Evolutionary conservation across 2,113 vertebrate genomes (phyloP), one percentile per base, ranked within the genome.

Genomic region (Cariama cristata): DNA sequence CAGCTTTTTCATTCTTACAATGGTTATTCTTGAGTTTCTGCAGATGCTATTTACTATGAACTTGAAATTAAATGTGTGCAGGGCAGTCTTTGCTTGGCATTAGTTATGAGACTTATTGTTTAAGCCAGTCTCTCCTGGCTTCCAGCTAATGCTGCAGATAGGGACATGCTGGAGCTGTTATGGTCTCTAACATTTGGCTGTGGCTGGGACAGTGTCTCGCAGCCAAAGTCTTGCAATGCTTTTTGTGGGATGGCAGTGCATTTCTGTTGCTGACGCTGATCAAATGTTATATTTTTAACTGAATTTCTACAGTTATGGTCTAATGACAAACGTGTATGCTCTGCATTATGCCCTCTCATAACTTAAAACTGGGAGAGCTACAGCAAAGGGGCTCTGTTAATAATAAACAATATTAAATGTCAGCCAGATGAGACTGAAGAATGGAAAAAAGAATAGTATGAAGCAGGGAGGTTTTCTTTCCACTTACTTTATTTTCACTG

Each of bases 391-490:
- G 33, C 6, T 96, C 66, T 96, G 86, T 68, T 96, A 94, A 81
- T 93, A 95, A 96, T 91, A 92, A 95, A 80, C 68, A 56, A 40
- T 23, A 89, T 81, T 96, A 97, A 97, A 97, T 95, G 94, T 96
- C 97, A 97, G 93, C 89, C 94, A 89, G 95, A 91, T 24, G 26
- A 96, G 95, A 91, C 44, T 56, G 60, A 96, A 91, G 83, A 93
- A 64, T 1, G 28, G 86, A 67, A 87, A 95, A 92, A 84, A 84
- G 38, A 87, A 58, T 7, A 60, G 49, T 53, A 75, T 0, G 0
- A 86, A 0, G 1, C 22, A 62, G 33, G 14, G 60, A 91, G 17
- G 20, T 28, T 90, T 72, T 92, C 19, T 85, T 95, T 82, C 52
- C 56, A 80, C 33, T 90, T 85, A 62, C 33, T 88, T 84, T 81